phyloP scores from a whole-genome alignment of 2,888 invertebrate genomes.

The Eristalis tenax region DNA sequence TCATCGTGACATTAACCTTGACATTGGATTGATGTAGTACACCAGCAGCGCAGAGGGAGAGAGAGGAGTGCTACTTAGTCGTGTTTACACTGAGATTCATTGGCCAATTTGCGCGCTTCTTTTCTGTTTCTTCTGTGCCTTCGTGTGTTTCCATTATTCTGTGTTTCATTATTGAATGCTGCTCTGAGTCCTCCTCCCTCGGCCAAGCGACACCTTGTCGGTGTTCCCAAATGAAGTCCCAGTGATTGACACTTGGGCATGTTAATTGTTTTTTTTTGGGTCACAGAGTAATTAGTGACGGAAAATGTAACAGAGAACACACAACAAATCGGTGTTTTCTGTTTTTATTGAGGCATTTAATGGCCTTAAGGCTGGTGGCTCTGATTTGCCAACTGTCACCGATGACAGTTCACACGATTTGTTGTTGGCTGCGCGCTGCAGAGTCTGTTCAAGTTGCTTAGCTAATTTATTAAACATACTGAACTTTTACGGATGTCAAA shows the following conservation, averaged over 20 bases:
- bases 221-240: constrained; percentile 16
- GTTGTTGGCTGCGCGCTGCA: neutral
- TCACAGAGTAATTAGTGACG: constrained; percentile 22
- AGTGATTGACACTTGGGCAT: constrained; percentile 24
- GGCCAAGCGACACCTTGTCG: neutral
- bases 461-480: too few species aligned
- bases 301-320: neutral
- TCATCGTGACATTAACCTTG: constrained; percentile 64
- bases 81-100: constrained; percentile 36
- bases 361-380: neutral
- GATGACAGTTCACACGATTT: neutral
- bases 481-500: neutral
- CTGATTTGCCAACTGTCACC: neutral
- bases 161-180: neutral
- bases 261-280: constrained; percentile 39
- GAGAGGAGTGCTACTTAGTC: constrained; percentile 14
- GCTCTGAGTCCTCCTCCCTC: neutral
- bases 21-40: constrained; percentile 52
- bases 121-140: neutral
- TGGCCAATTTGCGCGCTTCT: constrained; percentile 28
- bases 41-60: neutral
- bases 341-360: constrained; percentile 1
- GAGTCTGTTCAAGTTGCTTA: neutral
- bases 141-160: neutral
- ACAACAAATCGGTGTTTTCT: neutral